A percentile compares a stretch with the other conserved stretches of the same genome.
Evolutionary conservation across 2,113 vertebrate species (phyloP).

Genomic region (Parus major): DNA sequence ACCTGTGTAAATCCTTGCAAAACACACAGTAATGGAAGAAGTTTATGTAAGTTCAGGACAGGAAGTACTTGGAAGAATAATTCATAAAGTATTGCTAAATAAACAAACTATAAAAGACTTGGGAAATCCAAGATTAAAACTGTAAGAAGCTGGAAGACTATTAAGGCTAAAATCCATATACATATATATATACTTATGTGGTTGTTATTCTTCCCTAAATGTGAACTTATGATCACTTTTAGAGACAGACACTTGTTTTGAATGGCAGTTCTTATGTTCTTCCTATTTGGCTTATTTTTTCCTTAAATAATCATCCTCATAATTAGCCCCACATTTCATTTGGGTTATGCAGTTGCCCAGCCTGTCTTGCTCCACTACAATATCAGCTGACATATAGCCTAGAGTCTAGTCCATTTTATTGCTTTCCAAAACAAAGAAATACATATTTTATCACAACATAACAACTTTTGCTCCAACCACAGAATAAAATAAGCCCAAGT

Average conservation of each 20-base stretch:
- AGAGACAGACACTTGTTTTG: neutral
- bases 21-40: neutral
- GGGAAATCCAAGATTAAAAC: neutral
- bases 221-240: neutral
- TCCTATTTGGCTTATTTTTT: neutral
- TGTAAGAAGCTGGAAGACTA: neutral
- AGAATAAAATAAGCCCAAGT: neutral
- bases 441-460: neutral
- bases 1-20: neutral
- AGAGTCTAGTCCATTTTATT: neutral
- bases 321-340: neutral
- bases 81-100: neutral
- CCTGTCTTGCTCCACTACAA: neutral
- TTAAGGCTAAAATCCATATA: neutral
- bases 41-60: neutral
- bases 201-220: neutral
- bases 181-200: neutral
- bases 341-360: fast-evolving
- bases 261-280: neutral
- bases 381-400: neutral
- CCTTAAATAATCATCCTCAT: neutral
- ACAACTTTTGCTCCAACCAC: neutral
- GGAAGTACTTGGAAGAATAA: neutral
- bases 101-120: neutral
- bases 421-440: neutral